Evolutionary conservation across 2,888 invertebrate genomes (phyloP).

Genomic region (Drosophila quinaria): DNA sequence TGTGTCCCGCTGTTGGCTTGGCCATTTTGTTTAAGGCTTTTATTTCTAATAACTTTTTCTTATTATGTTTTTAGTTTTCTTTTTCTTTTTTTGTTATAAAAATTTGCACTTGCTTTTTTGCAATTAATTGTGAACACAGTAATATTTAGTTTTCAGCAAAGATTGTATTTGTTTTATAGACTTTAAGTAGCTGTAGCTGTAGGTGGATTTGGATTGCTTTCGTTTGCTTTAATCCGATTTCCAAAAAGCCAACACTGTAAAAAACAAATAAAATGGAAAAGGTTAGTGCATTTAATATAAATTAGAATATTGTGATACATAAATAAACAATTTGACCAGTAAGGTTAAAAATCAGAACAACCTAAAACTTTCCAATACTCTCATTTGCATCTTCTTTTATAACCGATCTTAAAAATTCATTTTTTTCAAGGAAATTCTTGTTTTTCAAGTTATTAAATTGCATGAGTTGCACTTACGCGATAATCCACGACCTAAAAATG

Average conservation of each 20-base stretch:
- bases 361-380: no score
- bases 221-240: slow-evolving; percentile 12
- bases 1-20: slow-evolving; percentile 45
- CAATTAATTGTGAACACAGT: slow-evolving; percentile 68
- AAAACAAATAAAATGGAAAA: neutral
- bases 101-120: slow-evolving; percentile 66
- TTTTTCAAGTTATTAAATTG: slow-evolving; percentile 10
- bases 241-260: slow-evolving; percentile 37
- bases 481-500: neutral
- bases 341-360: no score
- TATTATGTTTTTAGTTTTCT: slow-evolving; percentile 15
- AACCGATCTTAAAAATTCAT: neutral
- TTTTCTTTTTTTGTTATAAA: slow-evolving; percentile 37
- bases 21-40: slow-evolving; percentile 59
- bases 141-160: slow-evolving; percentile 61
- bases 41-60: slow-evolving; percentile 15
- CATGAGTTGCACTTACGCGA: slow-evolving; percentile 40
- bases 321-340: no score
- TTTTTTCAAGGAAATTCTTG: neutral
- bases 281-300: neutral
- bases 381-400: neutral
- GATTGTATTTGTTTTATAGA: slow-evolving; percentile 17
- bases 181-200: slow-evolving; percentile 54
- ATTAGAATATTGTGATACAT: neutral
- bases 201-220: slow-evolving; percentile 45